Conservation (phyloP, 2,888 invertebrate species). For the Rhamnusium bicolor region DNA sequence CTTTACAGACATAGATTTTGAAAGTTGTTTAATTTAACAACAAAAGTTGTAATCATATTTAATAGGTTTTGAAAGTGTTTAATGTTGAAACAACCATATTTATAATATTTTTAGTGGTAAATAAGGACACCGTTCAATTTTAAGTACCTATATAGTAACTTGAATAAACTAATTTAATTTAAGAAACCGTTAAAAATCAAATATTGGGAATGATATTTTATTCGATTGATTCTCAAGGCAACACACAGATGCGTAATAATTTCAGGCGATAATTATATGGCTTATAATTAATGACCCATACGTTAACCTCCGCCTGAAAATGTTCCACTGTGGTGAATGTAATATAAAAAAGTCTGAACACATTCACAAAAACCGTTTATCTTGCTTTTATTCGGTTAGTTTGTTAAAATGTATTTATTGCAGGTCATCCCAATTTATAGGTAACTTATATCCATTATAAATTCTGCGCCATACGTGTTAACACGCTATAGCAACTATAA, state of each 20-base stretch:
- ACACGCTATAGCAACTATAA: constrained; percentile 59
- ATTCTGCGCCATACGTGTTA: constrained; percentile 58
- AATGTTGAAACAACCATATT: too few species aligned
- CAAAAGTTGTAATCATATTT: too few species aligned
- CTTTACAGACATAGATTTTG: too few species aligned
- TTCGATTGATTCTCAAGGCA: neutral
- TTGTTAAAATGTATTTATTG: constrained; percentile 38
- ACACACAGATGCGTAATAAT: neutral
- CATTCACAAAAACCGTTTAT: constrained; percentile 4
- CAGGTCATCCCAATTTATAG: constrained; percentile 44
- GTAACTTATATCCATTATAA: constrained; percentile 53
- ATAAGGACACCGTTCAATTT: too few species aligned
- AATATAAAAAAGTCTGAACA: neutral
- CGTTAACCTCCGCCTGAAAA: neutral
- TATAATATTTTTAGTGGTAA: too few species aligned
- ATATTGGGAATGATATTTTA: too few species aligned
- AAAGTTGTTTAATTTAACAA: too few species aligned
- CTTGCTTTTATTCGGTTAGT: constrained; percentile 26
- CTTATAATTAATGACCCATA: neutral
- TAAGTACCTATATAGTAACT: too few species aligned
- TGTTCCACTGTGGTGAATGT: neutral
- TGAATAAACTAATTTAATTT: too few species aligned
- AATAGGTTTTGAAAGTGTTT: too few species aligned
- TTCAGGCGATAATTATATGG: constrained; percentile 1
- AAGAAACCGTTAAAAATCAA: too few species aligned